Conservation (phyloP, 2,113 vertebrate genomes). For the Odontesthes bonariensis region DNA sequence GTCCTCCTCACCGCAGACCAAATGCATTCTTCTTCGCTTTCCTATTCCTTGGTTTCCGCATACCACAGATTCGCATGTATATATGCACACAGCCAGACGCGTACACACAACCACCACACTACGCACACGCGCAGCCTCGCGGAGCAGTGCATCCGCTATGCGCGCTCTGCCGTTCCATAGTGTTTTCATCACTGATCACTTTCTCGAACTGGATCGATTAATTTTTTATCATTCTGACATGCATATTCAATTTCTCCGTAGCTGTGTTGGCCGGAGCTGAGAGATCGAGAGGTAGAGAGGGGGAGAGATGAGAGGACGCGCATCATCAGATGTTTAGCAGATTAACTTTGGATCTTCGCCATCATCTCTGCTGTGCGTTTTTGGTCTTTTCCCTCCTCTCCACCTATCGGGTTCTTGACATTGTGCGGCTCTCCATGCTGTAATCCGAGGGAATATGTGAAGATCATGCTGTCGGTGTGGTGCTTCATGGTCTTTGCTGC, state of each 20-base stretch:
- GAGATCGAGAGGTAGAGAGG: constrained; percentile 24
- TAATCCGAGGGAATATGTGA: constrained; percentile 83
- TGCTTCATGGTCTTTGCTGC: constrained; percentile 85
- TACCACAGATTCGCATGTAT: constrained; percentile 61
- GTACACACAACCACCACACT: constrained; percentile 42
- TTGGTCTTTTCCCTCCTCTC: constrained; percentile 20
- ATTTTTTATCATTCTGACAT: constrained; percentile 51
- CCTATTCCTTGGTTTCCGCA: constrained; percentile 71
- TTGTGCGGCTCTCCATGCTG: constrained; percentile 70
- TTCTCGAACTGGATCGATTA: constrained; percentile 49
- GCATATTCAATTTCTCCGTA: constrained; percentile 42
- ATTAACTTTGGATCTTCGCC: constrained; percentile 51
- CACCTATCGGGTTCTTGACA: constrained; percentile 41
- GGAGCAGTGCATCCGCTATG: constrained; percentile 55
- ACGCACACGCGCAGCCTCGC: constrained; percentile 51
- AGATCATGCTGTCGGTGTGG: constrained; percentile 85
- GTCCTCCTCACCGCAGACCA: constrained; percentile 73
- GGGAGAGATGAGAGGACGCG: constrained; percentile 65
- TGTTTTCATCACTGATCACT: constrained; percentile 35
- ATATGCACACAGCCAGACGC: constrained; percentile 32
- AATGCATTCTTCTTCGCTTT: constrained; percentile 52
- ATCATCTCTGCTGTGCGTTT: constrained; percentile 29
- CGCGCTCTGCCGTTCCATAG: constrained; percentile 47
- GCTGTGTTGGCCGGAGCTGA: constrained; percentile 41
- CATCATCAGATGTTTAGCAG: constrained; percentile 69